Evolutionary conservation across 2,113 vertebrate species (phyloP).

Genomic region (Tursiops truncatus): DNA sequence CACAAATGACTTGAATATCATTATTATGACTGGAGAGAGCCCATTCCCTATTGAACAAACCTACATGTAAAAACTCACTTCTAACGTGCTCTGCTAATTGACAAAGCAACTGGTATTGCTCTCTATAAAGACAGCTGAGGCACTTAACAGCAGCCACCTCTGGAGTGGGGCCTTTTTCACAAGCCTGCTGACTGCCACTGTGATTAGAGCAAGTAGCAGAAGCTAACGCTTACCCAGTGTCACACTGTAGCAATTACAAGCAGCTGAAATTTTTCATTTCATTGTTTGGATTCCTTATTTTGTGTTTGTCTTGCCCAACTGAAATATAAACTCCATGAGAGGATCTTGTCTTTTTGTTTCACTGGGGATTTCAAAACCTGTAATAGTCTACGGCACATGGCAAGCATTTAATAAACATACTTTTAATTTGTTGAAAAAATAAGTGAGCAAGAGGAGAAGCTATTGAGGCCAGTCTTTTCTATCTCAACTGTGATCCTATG

Average conservation of each 20-base stretch:
- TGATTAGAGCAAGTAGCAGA: background rate
- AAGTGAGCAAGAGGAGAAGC: background rate
- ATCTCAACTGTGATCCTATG: background rate
- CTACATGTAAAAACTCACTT: background rate
- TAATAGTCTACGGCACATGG: background rate
- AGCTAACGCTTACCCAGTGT: background rate
- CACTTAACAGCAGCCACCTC: too few relatives aligned
- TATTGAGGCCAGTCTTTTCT: background rate
- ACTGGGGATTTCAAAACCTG: background rate
- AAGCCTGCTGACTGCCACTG: background rate
- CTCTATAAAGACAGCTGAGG: background rate
- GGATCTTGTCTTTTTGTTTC: background rate
- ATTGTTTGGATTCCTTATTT: background rate
- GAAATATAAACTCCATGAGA: background rate
- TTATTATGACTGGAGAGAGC: background rate
- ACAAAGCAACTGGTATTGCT: background rate
- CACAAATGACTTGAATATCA: background rate
- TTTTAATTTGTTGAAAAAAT: slow-evolving; percentile 3
- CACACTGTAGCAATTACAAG: background rate
- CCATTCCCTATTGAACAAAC: background rate
- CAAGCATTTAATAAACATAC: background rate
- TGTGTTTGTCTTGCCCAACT: background rate
- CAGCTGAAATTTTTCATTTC: background rate
- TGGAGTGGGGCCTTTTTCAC: background rate
- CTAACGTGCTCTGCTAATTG: background rate